Conservation (phyloP, 2,797 vertebrate species). For the Anguilla obscura region DNA sequence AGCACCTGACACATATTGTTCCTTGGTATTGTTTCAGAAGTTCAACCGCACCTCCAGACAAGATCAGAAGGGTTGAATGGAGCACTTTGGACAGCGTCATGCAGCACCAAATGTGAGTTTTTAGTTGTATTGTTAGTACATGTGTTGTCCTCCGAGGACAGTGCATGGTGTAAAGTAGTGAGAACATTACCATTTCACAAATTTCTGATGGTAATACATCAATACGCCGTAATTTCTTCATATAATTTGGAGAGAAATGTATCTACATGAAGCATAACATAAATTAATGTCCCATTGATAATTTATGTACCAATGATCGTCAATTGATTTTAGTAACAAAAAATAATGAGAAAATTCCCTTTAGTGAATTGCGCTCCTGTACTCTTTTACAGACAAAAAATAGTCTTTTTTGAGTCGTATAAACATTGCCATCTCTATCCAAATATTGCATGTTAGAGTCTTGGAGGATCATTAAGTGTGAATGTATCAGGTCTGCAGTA, state of each 20-base stretch:
- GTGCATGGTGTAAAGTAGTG: neutral
- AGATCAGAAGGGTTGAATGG: conserved; percentile 74
- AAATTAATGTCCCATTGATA: neutral
- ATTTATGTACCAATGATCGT: too few species aligned
- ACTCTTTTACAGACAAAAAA: conserved; percentile 89
- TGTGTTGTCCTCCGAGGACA: neutral
- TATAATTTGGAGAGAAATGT: neutral
- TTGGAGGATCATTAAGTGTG: conserved; percentile 56
- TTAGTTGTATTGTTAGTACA: neutral
- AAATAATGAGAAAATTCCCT: neutral
- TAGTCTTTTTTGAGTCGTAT: conserved; percentile 45
- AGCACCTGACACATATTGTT: neutral
- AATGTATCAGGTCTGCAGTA: conserved; percentile 49
- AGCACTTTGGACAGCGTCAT: conserved; percentile 56
- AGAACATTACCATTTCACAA: neutral
- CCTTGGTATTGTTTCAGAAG: neutral
- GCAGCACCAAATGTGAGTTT: conserved; percentile 30
- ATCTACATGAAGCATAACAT: neutral
- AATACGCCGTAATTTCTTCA: neutral
- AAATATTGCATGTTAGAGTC: conserved; percentile 31
- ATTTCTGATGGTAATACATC: neutral
- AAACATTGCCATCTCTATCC: conserved; percentile 36
- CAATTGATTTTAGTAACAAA: neutral
- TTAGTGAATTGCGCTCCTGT: conserved; percentile 71
- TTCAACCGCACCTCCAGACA: conserved; percentile 61